These are phyloP conservation scores for Prunella himalayana DNA, from an alignment of 2,113 vertebrate species.

Conservation along the genomic window DNA sequence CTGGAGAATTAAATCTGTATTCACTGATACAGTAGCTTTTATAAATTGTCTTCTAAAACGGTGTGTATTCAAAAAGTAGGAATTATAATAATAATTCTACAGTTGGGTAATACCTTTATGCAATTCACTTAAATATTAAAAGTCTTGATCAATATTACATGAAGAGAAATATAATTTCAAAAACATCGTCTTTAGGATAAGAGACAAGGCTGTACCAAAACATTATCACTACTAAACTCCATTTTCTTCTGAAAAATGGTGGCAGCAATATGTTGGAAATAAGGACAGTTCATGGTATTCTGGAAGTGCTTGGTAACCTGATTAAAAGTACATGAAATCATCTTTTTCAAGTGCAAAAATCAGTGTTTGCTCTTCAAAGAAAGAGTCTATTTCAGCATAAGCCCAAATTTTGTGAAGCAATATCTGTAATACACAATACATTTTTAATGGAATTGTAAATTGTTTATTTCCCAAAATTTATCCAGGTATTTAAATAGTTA, in stretches of 20 bases:
- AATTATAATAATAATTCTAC: neutral
- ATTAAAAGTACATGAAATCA: neutral
- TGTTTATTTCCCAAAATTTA: neutral
- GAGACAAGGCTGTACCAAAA: neutral
- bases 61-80: neutral
- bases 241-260: neutral
- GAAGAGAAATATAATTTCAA: neutral
- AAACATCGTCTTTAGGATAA: rapidly evolving
- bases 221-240: rapidly evolving
- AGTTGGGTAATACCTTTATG: neutral
- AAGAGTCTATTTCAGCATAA: neutral
- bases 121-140: neutral
- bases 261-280: neutral
- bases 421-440: neutral
- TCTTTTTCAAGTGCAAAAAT: neutral
- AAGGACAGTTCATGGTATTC: neutral
- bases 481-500: neutral
- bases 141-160: neutral
- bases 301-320: neutral
- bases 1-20: neutral
- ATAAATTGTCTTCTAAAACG: neutral
- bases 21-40: neutral
- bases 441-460: neutral
- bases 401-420: neutral
- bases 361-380: neutral